These are phyloP conservation scores for Lathronympha strigana DNA, from an alignment of 2,888 invertebrate genomes.

Conservation along the genomic window DNA sequence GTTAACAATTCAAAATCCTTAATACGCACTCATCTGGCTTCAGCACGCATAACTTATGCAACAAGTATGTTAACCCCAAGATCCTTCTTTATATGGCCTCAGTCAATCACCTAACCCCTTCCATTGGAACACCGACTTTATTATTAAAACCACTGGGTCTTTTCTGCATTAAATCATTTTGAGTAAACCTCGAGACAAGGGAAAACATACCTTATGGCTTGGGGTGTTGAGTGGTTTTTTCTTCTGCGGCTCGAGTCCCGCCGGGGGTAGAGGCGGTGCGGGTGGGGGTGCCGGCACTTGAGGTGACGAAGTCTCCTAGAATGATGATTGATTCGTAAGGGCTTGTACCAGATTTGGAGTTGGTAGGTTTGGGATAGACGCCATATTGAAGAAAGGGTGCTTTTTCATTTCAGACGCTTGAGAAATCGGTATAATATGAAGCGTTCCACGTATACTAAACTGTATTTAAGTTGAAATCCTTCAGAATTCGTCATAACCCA, in stretches of 20 bases:
- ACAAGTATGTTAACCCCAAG: constrained; percentile 18
- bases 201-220: constrained; percentile 84
- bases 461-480: too few species aligned
- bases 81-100: constrained; percentile 20
- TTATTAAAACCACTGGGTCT: not conserved
- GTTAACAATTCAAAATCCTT: constrained; percentile 20
- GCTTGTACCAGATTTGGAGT: constrained; percentile 5
- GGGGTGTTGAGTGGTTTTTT: constrained; percentile 91
- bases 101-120: constrained; percentile 13
- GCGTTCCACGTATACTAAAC: too few species aligned
- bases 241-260: constrained; percentile 81
- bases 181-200: not conserved
- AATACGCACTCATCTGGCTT: constrained; percentile 19
- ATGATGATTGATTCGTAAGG: constrained; percentile 42
- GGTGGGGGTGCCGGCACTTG: constrained; percentile 81
- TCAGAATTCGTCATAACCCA: too few species aligned
- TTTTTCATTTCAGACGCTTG: not conserved
- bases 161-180: not conserved
- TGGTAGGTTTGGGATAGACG: not conserved
- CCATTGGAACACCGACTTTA: not conserved
- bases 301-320: constrained; percentile 79
- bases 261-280: constrained; percentile 73
- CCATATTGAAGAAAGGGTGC: too few species aligned
- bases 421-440: not conserved
- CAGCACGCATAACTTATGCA: not conserved